A percentile compares a stretch with the other conserved stretches of the same genome.
These are phyloP conservation scores for Lethenteron reissneri DNA, from an alignment of 2,113 vertebrate genomes.

Conservation along the genomic window DNA sequence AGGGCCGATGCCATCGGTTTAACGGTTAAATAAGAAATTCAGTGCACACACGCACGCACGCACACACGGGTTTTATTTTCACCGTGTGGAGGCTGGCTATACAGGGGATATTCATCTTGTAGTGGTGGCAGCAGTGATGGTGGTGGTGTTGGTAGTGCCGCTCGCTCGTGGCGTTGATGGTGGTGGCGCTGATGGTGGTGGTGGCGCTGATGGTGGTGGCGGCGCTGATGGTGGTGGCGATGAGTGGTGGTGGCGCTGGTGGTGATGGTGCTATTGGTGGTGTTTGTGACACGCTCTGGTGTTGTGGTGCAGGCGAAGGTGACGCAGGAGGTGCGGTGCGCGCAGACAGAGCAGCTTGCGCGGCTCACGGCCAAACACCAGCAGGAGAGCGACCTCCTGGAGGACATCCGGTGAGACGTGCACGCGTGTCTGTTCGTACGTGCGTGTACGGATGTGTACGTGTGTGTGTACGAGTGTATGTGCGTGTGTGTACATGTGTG, in stretches of 20 bases:
- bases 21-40: no score
- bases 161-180: background rate
- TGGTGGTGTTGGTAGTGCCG: background rate
- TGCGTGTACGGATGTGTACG: no score
- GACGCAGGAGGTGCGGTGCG: conserved; percentile 47
- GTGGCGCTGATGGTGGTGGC: background rate
- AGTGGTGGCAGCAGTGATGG: background rate
- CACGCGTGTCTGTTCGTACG: no score
- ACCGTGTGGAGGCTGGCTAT: no score
- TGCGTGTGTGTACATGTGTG: no score
- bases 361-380: conserved; percentile 49
- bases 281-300: background rate
- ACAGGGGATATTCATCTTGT: background rate
- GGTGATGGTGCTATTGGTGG: background rate
- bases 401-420: conserved; percentile 47
- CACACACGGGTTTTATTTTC: no score
- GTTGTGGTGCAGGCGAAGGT: conserved; percentile 33
- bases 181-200: background rate
- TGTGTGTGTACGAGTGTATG: no score
- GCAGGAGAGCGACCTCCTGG: conserved; percentile 44
- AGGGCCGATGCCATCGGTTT: no score
- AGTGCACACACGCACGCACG: no score
- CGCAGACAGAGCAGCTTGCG: conserved; percentile 45
- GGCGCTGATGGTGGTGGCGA: background rate
- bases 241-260: background rate